Evolutionary conservation across 2,888 invertebrate genomes (phyloP), one percentile per base, ranked within the genome.

Genomic region (Thereva nobilitata): DNA sequence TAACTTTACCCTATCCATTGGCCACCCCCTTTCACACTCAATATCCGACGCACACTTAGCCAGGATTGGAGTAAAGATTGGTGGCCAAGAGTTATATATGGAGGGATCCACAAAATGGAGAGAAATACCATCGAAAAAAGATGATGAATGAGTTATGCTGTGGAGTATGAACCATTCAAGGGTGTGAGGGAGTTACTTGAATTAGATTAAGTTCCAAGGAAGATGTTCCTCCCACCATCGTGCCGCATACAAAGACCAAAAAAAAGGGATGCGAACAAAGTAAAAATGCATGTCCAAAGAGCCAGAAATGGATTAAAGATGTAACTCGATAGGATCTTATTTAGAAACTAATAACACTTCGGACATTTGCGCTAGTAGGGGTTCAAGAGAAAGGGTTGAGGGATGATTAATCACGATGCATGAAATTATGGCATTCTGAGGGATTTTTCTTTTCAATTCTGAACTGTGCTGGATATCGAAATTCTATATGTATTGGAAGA

Each of bases 291-390:
- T 61, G 68, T 68, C 41, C 56, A 9, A 50, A 41, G 44, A 64
- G 61, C 54, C 54, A 65, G 61, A 68, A 65, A 68, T 68, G 68
- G 68, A 68, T 68, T 68, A 68, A 68, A 66, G 52, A 55, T 65
- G 68, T 68, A 68, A 68, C 65, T 68, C 65, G 64, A 68, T 68
- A 61, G 52, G 61, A 65, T 65, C 64, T 55, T 52, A 49, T 57
- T 68, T 64, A 57, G 61, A 67, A 68, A 68, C 65, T 65, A 68
- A 68, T 68, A 65, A 68, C 57, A 53, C 50, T 65, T 50, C 9
- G 41, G 50, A 23, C 23, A 23, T 23, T 23, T 23, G 50, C 34
- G 45, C 45, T 50, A 49, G 41, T 41, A n/a, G 50, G 61, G 61
- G 61, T 50, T 49, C 41, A 40, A 40, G 12, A 12, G 40, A 61